phyloP scores from a whole-genome alignment of 1,140 invertebrate genomes.

The Brachionus koreanus region DNA sequence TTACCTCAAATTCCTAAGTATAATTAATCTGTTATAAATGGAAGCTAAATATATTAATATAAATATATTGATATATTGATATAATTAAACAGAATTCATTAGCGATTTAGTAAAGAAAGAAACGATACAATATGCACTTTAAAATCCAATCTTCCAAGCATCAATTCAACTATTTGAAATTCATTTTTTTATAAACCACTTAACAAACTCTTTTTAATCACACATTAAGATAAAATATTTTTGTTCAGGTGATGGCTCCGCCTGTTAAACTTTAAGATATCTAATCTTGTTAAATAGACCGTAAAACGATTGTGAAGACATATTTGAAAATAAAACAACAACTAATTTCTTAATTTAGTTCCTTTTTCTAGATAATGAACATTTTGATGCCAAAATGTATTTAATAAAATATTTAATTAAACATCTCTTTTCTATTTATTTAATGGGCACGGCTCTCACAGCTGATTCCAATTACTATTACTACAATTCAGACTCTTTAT shows the following conservation, averaged over 20 bases:
- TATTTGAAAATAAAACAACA: background rate
- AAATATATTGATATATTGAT: too few species aligned
- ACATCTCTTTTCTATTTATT: background rate
- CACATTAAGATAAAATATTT: background rate
- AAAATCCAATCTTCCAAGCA: constrained; percentile 1
- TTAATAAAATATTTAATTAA: background rate
- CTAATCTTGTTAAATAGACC: background rate
- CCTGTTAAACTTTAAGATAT: background rate
- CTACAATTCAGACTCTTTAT: background rate
- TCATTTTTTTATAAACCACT: background rate
- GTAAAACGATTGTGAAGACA: background rate
- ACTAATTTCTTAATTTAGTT: background rate
- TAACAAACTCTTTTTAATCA: background rate
- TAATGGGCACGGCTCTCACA: background rate
- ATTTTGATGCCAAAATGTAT: background rate
- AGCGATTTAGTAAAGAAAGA: background rate
- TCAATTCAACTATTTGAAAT: background rate
- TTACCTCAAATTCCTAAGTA: background rate
- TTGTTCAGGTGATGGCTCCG: background rate
- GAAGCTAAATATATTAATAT: too few species aligned
- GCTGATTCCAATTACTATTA: background rate
- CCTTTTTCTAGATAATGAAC: background rate
- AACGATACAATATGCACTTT: background rate
- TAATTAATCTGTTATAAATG: background rate
- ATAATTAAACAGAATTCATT: background rate